A percentile compares a stretch with the other conserved stretches of the same genome.
Evolutionary conservation across 2,888 invertebrate species (phyloP).

Genomic region (Pristionchus arcanus): DNA sequence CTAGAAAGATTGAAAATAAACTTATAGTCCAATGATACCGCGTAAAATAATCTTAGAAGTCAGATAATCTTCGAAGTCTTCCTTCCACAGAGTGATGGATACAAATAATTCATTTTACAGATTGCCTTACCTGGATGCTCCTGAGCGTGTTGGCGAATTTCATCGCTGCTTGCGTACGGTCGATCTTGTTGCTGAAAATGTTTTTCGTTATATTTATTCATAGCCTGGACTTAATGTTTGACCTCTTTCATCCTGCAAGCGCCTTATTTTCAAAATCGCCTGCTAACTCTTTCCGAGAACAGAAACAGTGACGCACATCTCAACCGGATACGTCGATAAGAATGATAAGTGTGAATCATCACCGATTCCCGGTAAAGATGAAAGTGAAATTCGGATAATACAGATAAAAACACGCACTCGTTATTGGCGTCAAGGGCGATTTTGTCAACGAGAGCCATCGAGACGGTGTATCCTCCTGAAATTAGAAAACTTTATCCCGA

Average conservation of each 20-base stretch:
- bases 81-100: no score
- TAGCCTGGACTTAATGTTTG: no score
- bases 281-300: not conserved
- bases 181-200: slow-evolving; percentile 37
- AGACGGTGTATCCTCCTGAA: slow-evolving; percentile 38
- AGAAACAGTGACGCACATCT: not conserved
- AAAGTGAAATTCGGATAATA: not conserved
- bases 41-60: no score
- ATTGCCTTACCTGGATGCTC: not conserved
- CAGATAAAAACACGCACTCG: not conserved
- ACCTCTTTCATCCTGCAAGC: no score
- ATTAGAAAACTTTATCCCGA: not conserved
- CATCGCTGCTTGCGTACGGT: slow-evolving; percentile 22
- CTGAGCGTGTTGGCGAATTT: slow-evolving; percentile 43
- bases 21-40: not conserved
- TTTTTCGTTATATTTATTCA: not conserved
- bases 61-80: no score
- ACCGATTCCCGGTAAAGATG: slow-evolving; percentile 8
- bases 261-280: not conserved
- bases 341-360: not conserved
- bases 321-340: slow-evolving; percentile 22
- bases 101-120: no score
- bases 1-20: not conserved
- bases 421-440: slow-evolving; percentile 27
- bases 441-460: slow-evolving; percentile 46